Evolutionary conservation across 1,140 invertebrate genomes (phyloP).

Genomic region (Anoplophora glabripennis): DNA sequence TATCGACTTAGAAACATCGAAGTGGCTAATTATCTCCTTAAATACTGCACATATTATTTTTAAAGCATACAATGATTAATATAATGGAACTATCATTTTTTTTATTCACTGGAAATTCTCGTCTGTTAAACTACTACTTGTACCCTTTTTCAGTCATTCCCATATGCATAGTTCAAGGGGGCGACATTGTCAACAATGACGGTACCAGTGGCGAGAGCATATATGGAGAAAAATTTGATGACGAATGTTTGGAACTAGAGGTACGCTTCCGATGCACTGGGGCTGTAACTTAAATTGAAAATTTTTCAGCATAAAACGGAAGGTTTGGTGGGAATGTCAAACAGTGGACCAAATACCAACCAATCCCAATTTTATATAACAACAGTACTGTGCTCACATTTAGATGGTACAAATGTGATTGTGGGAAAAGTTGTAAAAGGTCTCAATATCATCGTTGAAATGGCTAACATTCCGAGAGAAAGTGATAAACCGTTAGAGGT

Average conservation of each 20-base stretch:
- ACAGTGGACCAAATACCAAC: constrained; percentile 84
- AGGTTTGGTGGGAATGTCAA: constrained; percentile 87
- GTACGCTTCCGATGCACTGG: constrained; percentile 47
- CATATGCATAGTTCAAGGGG: constrained; percentile 81
- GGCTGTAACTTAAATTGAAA: not conserved
- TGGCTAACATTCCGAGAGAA: constrained; percentile 58
- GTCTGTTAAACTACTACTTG: not conserved
- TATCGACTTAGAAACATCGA: no score
- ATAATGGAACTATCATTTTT: no score
- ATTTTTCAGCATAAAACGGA: constrained; percentile 59
- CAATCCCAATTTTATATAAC: constrained; percentile 96
- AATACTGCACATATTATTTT: no score
- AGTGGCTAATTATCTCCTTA: not conserved
- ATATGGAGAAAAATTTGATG: constrained; percentile 83
- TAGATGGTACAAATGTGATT: constrained; percentile 88
- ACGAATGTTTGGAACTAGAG: constrained; percentile 81
- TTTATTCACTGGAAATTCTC: no score
- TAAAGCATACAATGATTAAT: no score
- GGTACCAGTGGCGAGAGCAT: constrained; percentile 91
- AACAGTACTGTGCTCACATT: constrained; percentile 74
- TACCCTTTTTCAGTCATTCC: constrained; percentile 58
- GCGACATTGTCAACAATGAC: constrained; percentile 77
- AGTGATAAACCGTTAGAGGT: constrained; percentile 60
- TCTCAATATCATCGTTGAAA: constrained; percentile 63
- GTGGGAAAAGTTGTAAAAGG: constrained; percentile 81